phyloP scores from a whole-genome alignment of 2,888 invertebrate genomes.

The Acanthacorydalis orientalis region DNA sequence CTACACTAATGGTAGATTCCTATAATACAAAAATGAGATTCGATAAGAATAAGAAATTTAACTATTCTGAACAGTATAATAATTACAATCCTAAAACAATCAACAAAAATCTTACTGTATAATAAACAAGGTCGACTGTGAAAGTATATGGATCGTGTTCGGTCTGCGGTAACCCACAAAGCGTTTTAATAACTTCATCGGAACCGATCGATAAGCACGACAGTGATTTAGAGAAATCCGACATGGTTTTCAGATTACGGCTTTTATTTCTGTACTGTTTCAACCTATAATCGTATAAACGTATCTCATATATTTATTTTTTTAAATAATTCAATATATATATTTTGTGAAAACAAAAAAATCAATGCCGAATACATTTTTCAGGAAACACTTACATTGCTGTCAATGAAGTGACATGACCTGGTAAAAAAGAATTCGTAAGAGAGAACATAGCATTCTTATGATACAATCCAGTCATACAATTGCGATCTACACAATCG shows the following conservation, averaged over 20 bases:
- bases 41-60: too few relatives aligned
- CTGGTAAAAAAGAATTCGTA: slow-evolving; percentile 22
- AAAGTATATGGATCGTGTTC: slow-evolving; percentile 50
- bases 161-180: slow-evolving; percentile 36
- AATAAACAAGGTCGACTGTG: slow-evolving; percentile 43
- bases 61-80: neutral
- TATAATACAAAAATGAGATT: slow-evolving; percentile 15
- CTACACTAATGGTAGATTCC: slow-evolving; percentile 32
- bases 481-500: slow-evolving; percentile 37
- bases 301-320: neutral
- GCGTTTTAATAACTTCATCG: slow-evolving; percentile 27
- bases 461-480: slow-evolving; percentile 42
- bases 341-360: too few relatives aligned
- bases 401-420: slow-evolving; percentile 18
- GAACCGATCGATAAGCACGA: slow-evolving; percentile 14
- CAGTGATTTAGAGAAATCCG: slow-evolving; percentile 21
- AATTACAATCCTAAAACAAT: neutral
- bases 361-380: slow-evolving; percentile 1
- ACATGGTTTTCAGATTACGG: slow-evolving; percentile 29
- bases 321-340: too few relatives aligned
- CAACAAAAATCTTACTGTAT: slow-evolving; percentile 31
- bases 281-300: slow-evolving; percentile 20
- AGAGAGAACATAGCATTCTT: slow-evolving; percentile 44
- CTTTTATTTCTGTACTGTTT: slow-evolving; percentile 24
- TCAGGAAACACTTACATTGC: slow-evolving; percentile 16